A percentile compares a stretch with the other conserved stretches of the same genome.
Evolutionary conservation across 2,113 vertebrate species (phyloP).

Genomic region (Lichenostomus cassidix): DNA sequence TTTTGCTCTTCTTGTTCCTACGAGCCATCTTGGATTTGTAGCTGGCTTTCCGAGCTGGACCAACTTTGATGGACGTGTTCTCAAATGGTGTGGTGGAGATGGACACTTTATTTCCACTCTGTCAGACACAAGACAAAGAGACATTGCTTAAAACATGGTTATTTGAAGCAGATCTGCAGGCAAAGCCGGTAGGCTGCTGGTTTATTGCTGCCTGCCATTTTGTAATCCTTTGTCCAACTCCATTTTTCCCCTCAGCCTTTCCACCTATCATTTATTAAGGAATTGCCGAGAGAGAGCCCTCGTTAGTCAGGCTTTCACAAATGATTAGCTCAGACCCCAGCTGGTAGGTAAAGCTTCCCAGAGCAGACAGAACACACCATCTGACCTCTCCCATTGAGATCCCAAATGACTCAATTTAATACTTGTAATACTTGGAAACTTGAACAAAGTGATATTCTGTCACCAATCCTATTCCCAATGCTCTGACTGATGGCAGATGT

Average conservation of each 20-base stretch:
- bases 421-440: conserved; percentile 29
- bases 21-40: conserved; percentile 95
- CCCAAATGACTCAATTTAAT: conserved; percentile 28
- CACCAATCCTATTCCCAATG: conserved; percentile 1
- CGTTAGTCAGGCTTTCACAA: conserved; percentile 53
- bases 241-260: conserved; percentile 36
- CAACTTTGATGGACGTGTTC: conserved; percentile 96
- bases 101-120: conserved; percentile 95
- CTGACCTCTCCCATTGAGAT: conserved; percentile 41
- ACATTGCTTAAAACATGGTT: neutral
- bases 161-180: neutral
- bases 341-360: conserved; percentile 36
- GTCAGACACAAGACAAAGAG: conserved; percentile 1
- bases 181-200: neutral
- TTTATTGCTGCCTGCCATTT: conserved; percentile 36
- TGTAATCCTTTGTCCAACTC: conserved; percentile 52
- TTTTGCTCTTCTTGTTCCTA: conserved; percentile 89
- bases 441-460: conserved; percentile 33
- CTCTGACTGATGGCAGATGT: conserved; percentile 29
- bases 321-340: conserved; percentile 53
- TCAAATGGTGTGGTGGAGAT: conserved; percentile 94
- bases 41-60: conserved; percentile 89
- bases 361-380: neutral
- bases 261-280: conserved; percentile 45
- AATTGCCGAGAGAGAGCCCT: neutral